Conservation (phyloP, 2,113 vertebrate genomes). For the Motacilla tschutschensis region DNA sequence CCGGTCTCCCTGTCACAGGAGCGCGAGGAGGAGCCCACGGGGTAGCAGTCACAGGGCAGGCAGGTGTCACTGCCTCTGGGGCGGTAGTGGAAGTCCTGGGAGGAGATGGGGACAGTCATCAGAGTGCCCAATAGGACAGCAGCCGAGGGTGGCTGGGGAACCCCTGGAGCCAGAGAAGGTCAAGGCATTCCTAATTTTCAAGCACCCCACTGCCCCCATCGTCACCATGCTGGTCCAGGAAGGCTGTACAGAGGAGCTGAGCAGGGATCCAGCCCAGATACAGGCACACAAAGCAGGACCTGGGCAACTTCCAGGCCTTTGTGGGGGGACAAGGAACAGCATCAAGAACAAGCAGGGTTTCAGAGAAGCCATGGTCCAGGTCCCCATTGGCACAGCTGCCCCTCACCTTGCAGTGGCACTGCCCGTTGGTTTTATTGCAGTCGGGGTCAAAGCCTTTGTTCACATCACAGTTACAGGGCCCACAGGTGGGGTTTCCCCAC, state of each 20-base stretch:
- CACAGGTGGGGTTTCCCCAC: slow-evolving; percentile 94
- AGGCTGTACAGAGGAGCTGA: background rate
- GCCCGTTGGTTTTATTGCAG: slow-evolving; percentile 94
- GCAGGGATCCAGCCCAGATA: background rate
- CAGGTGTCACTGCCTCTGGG: slow-evolving; percentile 85
- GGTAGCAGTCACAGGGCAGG: slow-evolving; percentile 95
- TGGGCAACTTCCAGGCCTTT: background rate
- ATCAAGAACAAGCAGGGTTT: background rate
- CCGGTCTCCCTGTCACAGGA: slow-evolving; percentile 89
- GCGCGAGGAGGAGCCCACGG: slow-evolving; percentile 90
- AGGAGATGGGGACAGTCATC: background rate
- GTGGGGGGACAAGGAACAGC: background rate
- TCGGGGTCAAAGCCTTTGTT: slow-evolving; percentile 90
- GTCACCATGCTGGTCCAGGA: background rate
- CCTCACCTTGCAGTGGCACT: slow-evolving; percentile 94
- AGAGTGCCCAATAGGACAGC: background rate
- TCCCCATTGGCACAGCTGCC: background rate
- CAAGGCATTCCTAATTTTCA: background rate
- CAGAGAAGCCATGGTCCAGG: background rate
- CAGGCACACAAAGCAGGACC: background rate
- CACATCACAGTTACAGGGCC: slow-evolving; percentile 92
- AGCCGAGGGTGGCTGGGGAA: rapidly evolving
- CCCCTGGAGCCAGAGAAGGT: background rate
- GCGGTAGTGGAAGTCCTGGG: slow-evolving; percentile 92
- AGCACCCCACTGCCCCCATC: background rate